Evolutionary conservation across 1,140 invertebrate species (phyloP).

Genomic region (Daktulosphaira vitifoliae): DNA sequence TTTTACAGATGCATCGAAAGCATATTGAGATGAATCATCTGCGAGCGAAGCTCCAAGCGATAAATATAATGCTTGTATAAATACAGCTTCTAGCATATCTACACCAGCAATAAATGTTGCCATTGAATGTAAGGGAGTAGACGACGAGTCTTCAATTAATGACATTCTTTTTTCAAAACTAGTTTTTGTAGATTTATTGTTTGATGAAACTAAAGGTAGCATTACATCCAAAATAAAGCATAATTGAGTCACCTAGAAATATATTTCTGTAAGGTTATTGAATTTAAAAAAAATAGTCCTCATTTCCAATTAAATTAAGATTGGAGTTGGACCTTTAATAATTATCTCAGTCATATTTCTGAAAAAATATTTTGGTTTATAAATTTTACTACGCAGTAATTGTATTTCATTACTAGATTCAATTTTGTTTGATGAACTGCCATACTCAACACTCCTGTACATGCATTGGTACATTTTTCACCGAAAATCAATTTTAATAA

Average conservation of each 20-base stretch:
- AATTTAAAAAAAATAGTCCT: no score
- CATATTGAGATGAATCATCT: slow-evolving; percentile 51
- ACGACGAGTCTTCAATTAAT: no score
- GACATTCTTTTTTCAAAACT: no score
- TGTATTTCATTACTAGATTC: slow-evolving; percentile 63
- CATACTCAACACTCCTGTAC: slow-evolving; percentile 56
- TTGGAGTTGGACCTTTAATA: no score
- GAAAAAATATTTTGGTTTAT: no score
- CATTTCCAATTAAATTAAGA: no score
- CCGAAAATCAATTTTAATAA: slow-evolving; percentile 66
- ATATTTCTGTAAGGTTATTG: no score
- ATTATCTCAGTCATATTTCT: no score
- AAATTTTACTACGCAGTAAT: no score
- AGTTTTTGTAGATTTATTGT: not conserved
- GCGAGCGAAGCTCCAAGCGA: slow-evolving; percentile 71
- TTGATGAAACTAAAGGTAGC: slow-evolving; percentile 42
- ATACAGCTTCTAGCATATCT: slow-evolving; percentile 54
- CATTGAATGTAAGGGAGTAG: slow-evolving; percentile 7
- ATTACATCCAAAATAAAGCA: slow-evolving; percentile 67
- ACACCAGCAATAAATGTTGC: not conserved
- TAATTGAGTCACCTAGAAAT: slow-evolving; percentile 62
- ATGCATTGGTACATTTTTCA: slow-evolving; percentile 40
- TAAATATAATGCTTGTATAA: slow-evolving; percentile 69
- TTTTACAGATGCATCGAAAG: slow-evolving; percentile 77
- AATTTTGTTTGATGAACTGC: slow-evolving; percentile 73